Conservation (phyloP, 2,113 vertebrate species). For the Sphyrna mokarran region DNA sequence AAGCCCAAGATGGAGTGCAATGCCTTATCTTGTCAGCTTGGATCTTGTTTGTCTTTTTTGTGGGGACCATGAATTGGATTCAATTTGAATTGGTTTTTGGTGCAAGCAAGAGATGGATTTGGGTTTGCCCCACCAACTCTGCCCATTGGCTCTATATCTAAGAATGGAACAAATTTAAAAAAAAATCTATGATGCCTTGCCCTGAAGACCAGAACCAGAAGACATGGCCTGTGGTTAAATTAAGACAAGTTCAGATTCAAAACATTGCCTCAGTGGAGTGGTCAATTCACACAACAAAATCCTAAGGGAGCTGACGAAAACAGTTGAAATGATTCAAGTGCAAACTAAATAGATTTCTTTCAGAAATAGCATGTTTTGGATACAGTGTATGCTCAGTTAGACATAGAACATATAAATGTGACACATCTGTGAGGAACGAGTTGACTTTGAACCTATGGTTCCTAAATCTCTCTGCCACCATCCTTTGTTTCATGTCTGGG, state of each 20-base stretch:
- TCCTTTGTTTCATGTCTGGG: neutral
- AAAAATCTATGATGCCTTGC: neutral
- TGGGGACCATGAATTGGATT: too few species aligned
- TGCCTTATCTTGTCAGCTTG: too few species aligned
- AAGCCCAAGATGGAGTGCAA: too few species aligned
- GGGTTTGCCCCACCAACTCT: too few species aligned
- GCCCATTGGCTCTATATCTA: too few species aligned
- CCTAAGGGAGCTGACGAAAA: neutral
- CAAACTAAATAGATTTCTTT: neutral
- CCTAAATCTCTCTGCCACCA: neutral
- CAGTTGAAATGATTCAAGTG: neutral
- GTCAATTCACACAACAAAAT: neutral
- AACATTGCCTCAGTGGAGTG: neutral
- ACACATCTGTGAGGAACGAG: neutral
- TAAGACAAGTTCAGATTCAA: neutral
- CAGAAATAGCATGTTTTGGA: neutral
- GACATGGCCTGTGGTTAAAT: neutral
- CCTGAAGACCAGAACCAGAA: neutral
- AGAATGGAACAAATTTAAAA: too few species aligned
- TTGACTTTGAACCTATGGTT: neutral
- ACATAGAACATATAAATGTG: neutral
- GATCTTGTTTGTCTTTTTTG: too few species aligned
- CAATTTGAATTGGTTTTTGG: too few species aligned
- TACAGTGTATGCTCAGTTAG: neutral
- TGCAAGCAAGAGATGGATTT: too few species aligned